Conservation (phyloP, 1,140 invertebrate species). For the Lanistes nyassanus region DNA sequence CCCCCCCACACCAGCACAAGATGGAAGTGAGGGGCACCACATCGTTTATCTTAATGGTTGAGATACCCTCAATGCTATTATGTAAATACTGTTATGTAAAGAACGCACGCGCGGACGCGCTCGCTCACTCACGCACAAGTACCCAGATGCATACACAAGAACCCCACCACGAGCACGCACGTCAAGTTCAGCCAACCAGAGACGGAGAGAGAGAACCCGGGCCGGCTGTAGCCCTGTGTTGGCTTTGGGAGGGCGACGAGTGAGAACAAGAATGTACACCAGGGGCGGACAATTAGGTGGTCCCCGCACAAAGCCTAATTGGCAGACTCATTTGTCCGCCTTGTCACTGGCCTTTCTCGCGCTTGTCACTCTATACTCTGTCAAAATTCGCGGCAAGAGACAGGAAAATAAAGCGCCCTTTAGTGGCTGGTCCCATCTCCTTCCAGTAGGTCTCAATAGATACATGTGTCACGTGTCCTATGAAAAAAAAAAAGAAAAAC, state of each 20-base stretch:
- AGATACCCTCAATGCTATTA: too few species aligned
- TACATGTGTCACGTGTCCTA: constrained; percentile 2
- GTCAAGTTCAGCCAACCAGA: background rate
- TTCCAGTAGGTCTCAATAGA: constrained; percentile 1
- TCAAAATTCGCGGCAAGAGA: background rate
- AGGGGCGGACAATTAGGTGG: background rate
- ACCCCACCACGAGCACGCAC: background rate
- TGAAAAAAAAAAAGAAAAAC: too few species aligned
- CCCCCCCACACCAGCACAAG: too few species aligned
- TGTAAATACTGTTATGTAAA: too few species aligned
- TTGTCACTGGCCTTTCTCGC: background rate
- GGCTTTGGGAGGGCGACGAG: background rate
- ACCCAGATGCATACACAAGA: background rate
- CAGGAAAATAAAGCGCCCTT: background rate
- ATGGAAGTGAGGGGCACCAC: too few species aligned
- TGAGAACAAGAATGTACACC: background rate
- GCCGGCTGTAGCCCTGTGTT: background rate
- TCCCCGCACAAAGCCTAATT: constrained; percentile 8
- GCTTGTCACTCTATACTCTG: constrained; percentile 21
- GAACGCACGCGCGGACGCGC: too few species aligned
- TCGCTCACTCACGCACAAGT: background rate
- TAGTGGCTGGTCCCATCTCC: background rate
- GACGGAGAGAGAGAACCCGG: background rate
- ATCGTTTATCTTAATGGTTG: too few species aligned
- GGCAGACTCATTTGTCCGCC: constrained; percentile 13